Conservation (phyloP, 2,888 invertebrate genomes). For the Rhamphomyia laevipes region DNA sequence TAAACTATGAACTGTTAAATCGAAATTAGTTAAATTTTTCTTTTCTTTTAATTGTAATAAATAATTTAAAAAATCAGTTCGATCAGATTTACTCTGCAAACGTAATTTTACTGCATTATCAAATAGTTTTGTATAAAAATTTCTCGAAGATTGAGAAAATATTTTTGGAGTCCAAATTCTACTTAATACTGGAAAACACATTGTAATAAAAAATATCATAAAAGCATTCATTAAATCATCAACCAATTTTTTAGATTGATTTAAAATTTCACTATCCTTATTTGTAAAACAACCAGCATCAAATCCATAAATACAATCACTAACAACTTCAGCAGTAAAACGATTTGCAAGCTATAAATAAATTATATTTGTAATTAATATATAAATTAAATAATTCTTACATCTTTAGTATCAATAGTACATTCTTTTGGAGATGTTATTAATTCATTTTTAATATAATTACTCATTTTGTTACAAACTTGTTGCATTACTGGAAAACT, state of each 20-base stretch:
- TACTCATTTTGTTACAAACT: constrained; percentile 34
- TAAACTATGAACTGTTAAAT: constrained; percentile 26
- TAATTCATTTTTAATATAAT: constrained; percentile 30
- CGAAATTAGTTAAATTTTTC: constrained; percentile 18
- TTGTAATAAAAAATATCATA: too few species aligned
- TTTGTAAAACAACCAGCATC: constrained; percentile 34
- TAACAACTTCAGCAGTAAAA: constrained; percentile 38
- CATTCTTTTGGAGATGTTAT: constrained; percentile 18
- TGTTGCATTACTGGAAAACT: constrained; percentile 39
- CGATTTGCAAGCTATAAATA: constrained; percentile 24
- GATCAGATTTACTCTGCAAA: constrained; percentile 17
- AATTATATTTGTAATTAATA: background rate
- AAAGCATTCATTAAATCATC: constrained; percentile 14
- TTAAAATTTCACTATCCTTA: constrained; percentile 23
- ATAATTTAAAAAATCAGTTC: constrained; percentile 31
- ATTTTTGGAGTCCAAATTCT: constrained; percentile 21
- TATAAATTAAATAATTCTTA: constrained; percentile 14
- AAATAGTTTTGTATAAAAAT: constrained; percentile 25
- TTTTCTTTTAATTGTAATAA: constrained; percentile 27
- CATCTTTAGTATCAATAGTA: constrained; percentile 37
- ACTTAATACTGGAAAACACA: constrained; percentile 10
- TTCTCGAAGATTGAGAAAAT: constrained; percentile 46
- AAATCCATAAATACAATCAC: constrained; percentile 38
- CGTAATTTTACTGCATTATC: constrained; percentile 23
- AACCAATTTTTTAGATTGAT: constrained; percentile 25